Conservation (phyloP, 2,888 invertebrate genomes). For the Gymnoscelis rufifasciata region DNA sequence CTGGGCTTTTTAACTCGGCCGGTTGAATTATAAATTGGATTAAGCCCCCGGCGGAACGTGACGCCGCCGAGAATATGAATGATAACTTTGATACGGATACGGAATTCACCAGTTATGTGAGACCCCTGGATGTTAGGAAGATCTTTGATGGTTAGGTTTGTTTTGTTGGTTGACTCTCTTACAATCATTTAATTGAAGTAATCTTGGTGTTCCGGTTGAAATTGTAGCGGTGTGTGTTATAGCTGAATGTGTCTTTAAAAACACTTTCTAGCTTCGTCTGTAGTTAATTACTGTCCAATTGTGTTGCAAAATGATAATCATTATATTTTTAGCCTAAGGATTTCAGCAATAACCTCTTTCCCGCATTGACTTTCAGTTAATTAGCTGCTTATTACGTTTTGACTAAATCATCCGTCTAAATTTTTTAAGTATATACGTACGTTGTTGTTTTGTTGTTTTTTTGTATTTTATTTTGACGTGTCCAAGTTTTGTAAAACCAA, state of each 20-base stretch:
- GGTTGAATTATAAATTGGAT: slow-evolving; percentile 73
- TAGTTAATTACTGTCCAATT: too few relatives aligned
- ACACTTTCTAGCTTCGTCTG: too few relatives aligned
- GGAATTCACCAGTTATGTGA: slow-evolving; percentile 32
- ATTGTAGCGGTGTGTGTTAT: slow-evolving; percentile 34
- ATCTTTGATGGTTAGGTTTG: slow-evolving; percentile 25
- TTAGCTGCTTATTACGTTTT: too few relatives aligned
- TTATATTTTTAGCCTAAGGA: too few relatives aligned
- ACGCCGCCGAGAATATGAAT: slow-evolving; percentile 72
- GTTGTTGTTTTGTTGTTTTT: too few relatives aligned
- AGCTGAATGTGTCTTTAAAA: not conserved
- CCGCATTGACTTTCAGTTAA: too few relatives aligned
- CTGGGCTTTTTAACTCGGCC: slow-evolving; percentile 57
- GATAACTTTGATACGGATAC: slow-evolving; percentile 53
- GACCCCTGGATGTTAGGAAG: slow-evolving; percentile 30
- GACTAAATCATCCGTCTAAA: too few relatives aligned
- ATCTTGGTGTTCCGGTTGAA: slow-evolving; percentile 65
- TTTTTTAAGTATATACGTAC: too few relatives aligned
- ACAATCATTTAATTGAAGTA: slow-evolving; percentile 70
- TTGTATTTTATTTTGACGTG: too few relatives aligned
- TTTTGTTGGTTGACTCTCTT: slow-evolving; percentile 38
- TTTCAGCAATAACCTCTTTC: too few relatives aligned
- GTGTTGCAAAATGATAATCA: too few relatives aligned
- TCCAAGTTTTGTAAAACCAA: too few relatives aligned
- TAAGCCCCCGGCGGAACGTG: slow-evolving; percentile 70